Evolutionary conservation across 2,888 invertebrate genomes (phyloP), one percentile per base, ranked within the genome.

Genomic region (Willowsia nigromaculata): DNA sequence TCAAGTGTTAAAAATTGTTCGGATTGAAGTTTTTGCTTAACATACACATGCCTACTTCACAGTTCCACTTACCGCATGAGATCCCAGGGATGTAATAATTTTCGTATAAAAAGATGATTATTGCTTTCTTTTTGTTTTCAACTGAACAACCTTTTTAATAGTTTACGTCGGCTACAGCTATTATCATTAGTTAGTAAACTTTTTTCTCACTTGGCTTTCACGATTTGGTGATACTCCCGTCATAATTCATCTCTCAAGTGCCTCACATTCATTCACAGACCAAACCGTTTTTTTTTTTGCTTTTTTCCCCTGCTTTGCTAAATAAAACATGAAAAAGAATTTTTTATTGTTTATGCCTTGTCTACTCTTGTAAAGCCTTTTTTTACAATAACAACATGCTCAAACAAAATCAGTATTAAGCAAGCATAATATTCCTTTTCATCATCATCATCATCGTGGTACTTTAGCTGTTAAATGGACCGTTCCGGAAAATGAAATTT

Each of bases 381-480:
- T 76, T 76, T n/a, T 47, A 80, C n/a, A 80, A 37, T 56, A 80
- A 80, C 80, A 80, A 78, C 50, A 53, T 53, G 53, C 76, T 53
- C 50, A 53, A 25, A 71, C 18, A 43, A 11, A 65, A 65, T 22
- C 56, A 18, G 56, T 18, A 59, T n/a, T n/a, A n/a, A n/a, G n/a
- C 11, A 30, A 30, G 68, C 33, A 68, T 33, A 22, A 2, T 7
- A 37, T 3, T n/a, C 33, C 18, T 37, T 18, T 9, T 78, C 13
- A 6, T 9, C 56, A 56, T 53, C 37, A 80, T 18, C 22, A 50
- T 9, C 50, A 50, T 50, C 27, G 7, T 6, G 2, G 62, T 85
- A 65, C 85, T 78, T 25, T 88, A 22, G 47, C 74, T 90, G 91
- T 89, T 89, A 86, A 91, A 89, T 91, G 86, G 86, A 88, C 90